Evolutionary conservation across 1,140 invertebrate species (phyloP).

Genomic region (Lepeophtheirus salmonis): DNA sequence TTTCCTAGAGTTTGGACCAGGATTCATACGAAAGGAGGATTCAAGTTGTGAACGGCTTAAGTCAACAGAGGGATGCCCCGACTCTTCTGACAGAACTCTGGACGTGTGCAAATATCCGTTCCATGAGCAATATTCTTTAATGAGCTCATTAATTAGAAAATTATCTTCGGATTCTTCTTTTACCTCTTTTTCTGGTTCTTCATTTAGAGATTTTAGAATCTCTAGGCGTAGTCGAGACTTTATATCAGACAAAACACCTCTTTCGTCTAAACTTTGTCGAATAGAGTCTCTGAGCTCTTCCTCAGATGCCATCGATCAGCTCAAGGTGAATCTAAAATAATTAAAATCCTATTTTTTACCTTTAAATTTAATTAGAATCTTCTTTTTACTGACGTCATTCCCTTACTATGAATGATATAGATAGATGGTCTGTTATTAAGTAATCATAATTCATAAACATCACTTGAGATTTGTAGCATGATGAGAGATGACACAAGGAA

Average conservation of each 20-base stretch:
- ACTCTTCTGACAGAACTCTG: background rate
- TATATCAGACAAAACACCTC: background rate
- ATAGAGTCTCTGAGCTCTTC: background rate
- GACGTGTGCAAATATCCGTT: background rate
- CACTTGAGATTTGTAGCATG: too few relatives aligned
- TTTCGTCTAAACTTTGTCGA: background rate
- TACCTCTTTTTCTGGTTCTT: background rate
- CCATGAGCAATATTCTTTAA: conserved; percentile 7
- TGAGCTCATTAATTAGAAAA: conserved; percentile 12
- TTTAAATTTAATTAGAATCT: too few relatives aligned
- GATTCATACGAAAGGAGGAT: background rate
- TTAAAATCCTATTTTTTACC: too few relatives aligned
- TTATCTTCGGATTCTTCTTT: background rate
- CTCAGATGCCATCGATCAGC: background rate
- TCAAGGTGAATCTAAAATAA: too few relatives aligned
- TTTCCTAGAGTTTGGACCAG: background rate
- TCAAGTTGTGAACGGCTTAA: background rate
- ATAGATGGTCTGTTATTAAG: too few relatives aligned
- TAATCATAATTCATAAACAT: too few relatives aligned
- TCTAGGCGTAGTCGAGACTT: background rate
- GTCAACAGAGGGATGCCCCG: background rate
- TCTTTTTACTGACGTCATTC: too few relatives aligned
- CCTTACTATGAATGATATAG: too few relatives aligned
- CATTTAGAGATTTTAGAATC: background rate
- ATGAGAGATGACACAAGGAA: too few relatives aligned